These are phyloP conservation scores for Gymnocheta viridis DNA, from an alignment of 2,888 invertebrate species.

Conservation along the genomic window DNA sequence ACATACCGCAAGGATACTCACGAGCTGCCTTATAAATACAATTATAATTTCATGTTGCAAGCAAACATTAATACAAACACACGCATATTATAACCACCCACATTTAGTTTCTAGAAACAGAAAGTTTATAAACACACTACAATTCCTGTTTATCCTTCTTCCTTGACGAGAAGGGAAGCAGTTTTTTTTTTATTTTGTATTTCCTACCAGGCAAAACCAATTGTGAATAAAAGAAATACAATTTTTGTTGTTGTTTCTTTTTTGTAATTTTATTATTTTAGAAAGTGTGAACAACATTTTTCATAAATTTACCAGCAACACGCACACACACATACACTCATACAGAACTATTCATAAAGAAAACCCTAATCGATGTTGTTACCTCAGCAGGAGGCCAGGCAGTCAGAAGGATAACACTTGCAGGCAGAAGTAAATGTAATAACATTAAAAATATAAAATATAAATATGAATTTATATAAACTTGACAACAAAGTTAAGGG, in stretches of 20 bases:
- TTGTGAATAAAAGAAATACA: slow-evolving; percentile 61
- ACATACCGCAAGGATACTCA: background rate
- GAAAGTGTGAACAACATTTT: slow-evolving; percentile 80
- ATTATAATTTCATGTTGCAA: slow-evolving; percentile 54
- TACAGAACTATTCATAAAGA: slow-evolving; percentile 56
- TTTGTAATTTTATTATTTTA: slow-evolving; percentile 54
- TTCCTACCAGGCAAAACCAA: slow-evolving; percentile 60
- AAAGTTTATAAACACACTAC: slow-evolving; percentile 13
- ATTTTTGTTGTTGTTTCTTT: slow-evolving; percentile 32
- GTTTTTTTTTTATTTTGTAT: slow-evolving; percentile 1
- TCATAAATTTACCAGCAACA: slow-evolving; percentile 78
- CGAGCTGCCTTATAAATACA: slow-evolving; percentile 22
- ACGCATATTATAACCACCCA: background rate
- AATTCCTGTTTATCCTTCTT: background rate
- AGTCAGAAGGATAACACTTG: slow-evolving; percentile 25
- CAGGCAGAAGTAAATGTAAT: slow-evolving; percentile 62
- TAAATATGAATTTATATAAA: slow-evolving; percentile 60
- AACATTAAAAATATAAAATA: slow-evolving; percentile 61
- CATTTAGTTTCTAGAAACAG: background rate
- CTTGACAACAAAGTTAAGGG: slow-evolving; percentile 69
- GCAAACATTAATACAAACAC: slow-evolving; percentile 5
- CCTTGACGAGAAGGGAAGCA: background rate
- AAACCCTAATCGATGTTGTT: slow-evolving; percentile 73
- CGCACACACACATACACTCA: slow-evolving; percentile 71
- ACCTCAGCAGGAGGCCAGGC: slow-evolving; percentile 76